Base-by-base conservation (phyloP, 2,888 invertebrate genomes). In the Drosophila colorata region DNA sequence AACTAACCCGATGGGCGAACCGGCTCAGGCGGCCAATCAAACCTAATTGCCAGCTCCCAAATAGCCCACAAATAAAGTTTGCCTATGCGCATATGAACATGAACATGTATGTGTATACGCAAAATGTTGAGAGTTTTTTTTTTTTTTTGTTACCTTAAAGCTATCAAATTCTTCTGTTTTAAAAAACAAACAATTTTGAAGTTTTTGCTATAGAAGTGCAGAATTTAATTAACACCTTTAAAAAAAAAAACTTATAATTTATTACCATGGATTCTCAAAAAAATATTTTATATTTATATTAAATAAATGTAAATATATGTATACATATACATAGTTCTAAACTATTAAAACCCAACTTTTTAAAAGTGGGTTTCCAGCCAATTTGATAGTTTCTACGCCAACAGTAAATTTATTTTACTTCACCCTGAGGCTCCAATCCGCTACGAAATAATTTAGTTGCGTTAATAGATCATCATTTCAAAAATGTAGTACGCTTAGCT, bases 11-110 rank as follows among this genome's bases (percentile, higher is more conserved):
- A 20, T 35, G n/a, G 31, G 4, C 23, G 14, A 20, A 28, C 28
- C 28, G 28, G 28, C 28, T 16, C 52, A 35, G 33, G 31, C 20
- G 33, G 41, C 55, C 80, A 77, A 87, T 87, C 74, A 87, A 61
- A 57, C 43, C 44, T 69, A 84, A 87, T 80, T 87, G 81, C 35
- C 35, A 56, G 35, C 31, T 47, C 37, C 16, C 41, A 47, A 58
- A 56, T 47, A 25, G 31, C 20, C 23, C 13, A 11, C 14, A 37
- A 4, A 28, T n/a, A 25, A 56, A 61, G 23, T 61, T 70, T 47
- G 9, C 8, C 40, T 25, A 35, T 25, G 23, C 11, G 33, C 33
- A 33, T 33, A 13, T 13, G 33, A 33, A 28, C 28, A 28, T 28
- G 9, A 33, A 28, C 28, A 28, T 25, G 7, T 2, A 31, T 0